A percentile compares a stretch with the other conserved stretches of the same genome.
Evolutionary conservation across 1,140 invertebrate species (phyloP).

Genomic region (Chlorops oryzae): DNA sequence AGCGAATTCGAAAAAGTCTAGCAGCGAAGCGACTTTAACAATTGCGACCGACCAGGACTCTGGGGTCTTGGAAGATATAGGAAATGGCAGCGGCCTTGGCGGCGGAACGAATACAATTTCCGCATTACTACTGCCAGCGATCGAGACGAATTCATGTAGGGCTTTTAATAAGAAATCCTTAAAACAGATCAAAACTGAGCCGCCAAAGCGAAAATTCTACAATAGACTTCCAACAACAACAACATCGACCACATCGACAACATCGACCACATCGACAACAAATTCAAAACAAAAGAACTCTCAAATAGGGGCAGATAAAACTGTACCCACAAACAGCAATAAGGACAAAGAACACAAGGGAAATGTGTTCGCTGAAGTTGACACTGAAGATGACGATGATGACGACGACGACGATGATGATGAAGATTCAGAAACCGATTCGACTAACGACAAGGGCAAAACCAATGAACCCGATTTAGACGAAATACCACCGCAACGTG

Average conservation of each 20-base stretch:
- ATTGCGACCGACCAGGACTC: no score
- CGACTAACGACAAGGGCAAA: slow-evolving; percentile 12
- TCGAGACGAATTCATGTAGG: slow-evolving; percentile 1
- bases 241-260: not conserved
- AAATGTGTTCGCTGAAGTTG: not conserved
- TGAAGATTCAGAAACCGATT: slow-evolving; percentile 9
- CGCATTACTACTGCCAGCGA: slow-evolving; percentile 6
- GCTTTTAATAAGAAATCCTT: no score
- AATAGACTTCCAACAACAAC: slow-evolving; percentile 8
- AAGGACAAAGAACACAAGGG: not conserved
- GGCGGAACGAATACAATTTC: no score
- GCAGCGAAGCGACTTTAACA: no score
- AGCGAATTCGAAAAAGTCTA: no score
- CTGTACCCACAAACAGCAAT: no score
- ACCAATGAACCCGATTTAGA: not conserved
- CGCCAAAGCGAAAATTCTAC: slow-evolving; percentile 16
- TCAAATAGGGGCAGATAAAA: no score
- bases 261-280: not conserved
- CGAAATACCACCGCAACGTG: slow-evolving; percentile 8
- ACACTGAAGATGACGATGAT: slow-evolving; percentile 6
- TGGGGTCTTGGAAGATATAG: no score
- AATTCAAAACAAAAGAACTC: no score
- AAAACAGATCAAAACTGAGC: slow-evolving; percentile 15
- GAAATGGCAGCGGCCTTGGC: no score
- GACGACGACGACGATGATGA: slow-evolving; percentile 10